Evolutionary conservation across 2,888 invertebrate species (phyloP).

Genomic region (Mayetiola destructor): DNA sequence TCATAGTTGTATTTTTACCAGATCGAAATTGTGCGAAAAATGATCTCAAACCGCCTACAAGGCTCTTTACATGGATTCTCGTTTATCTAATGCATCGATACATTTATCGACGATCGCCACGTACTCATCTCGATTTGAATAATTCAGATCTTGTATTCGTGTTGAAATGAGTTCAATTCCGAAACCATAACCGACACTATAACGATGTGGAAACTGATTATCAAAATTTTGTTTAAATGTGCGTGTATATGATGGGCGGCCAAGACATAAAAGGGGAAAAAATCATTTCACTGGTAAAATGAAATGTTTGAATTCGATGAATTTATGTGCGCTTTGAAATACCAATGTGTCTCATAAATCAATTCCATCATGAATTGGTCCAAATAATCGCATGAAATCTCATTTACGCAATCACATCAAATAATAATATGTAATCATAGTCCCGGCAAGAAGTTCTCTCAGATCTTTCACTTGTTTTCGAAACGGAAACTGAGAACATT

Average conservation of each 20-base stretch:
- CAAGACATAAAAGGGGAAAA: background rate
- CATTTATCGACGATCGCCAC: too few relatives aligned
- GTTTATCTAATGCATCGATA: background rate
- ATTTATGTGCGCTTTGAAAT: conserved; percentile 1
- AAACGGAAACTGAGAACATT: background rate
- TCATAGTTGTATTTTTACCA: background rate
- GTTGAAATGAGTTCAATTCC: background rate
- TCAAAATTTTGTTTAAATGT: conserved; percentile 6
- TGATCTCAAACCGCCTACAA: too few relatives aligned
- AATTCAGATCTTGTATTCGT: background rate
- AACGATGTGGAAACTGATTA: conserved; percentile 4
- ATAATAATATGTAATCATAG: conserved; percentile 7
- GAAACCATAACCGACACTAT: background rate
- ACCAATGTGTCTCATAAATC: conserved; percentile 12
- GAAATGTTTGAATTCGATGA: background rate
- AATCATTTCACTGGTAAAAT: background rate
- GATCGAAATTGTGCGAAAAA: background rate
- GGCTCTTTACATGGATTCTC: background rate
- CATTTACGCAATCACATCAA: conserved; percentile 8
- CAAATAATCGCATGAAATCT: too few relatives aligned
- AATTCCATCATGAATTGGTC: background rate
- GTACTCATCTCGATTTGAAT: conserved; percentile 7
- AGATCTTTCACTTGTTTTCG: too few relatives aligned
- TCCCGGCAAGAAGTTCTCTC: too few relatives aligned
- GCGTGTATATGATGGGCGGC: background rate